Evolutionary conservation across 1,140 invertebrate genomes (phyloP), one percentile per base, ranked within the genome.

Genomic region (Tribolium madens): DNA sequence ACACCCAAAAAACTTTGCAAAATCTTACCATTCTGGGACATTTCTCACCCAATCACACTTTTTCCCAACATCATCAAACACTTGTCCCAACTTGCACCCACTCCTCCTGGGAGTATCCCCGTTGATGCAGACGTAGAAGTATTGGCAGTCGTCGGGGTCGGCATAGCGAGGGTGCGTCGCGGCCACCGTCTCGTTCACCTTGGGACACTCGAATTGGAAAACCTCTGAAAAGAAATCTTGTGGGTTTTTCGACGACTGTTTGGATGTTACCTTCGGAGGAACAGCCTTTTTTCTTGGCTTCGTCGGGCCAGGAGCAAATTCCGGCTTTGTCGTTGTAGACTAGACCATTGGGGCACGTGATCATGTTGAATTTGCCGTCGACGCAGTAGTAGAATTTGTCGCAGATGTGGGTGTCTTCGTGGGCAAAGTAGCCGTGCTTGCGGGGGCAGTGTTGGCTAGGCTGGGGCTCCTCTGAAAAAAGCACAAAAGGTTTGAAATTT

Each of bases 331-430:
- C 93, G 78, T 94, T 95, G 87, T 96, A 97, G 1, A 97, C 95
- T 21, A 98, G 87, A 0, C 95, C 95, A 33, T 90, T 92, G 0
- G 96, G 95, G 82, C 96, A 98, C 0, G 91, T 94, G 78, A 96
- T 96, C 89, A 94, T 93, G 83, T 96, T 96, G 87, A 92, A 95
- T 86, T 94, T 91, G 3, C 95, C 94, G 83, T 97, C 94, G 10
- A 95, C 94, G 82, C 96, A 97, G 84, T 93, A 96, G 84, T 96
- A 97, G 87, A 97, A 98, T 80, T 94, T 94, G 82, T 95, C 93
- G 83, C 96, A 98, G 64, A 94, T 91, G 10, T 89, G 89, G 0
- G 87, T 83, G 73, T 96, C 92, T 81, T 94, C 93, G 84, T 97
- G 95, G 0, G 92, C 91, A 85, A 96, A 97, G 85, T 96, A 96